These are phyloP conservation scores for Haemorhous mexicanus DNA, from an alignment of 2,113 vertebrate species.

Conservation along the genomic window DNA sequence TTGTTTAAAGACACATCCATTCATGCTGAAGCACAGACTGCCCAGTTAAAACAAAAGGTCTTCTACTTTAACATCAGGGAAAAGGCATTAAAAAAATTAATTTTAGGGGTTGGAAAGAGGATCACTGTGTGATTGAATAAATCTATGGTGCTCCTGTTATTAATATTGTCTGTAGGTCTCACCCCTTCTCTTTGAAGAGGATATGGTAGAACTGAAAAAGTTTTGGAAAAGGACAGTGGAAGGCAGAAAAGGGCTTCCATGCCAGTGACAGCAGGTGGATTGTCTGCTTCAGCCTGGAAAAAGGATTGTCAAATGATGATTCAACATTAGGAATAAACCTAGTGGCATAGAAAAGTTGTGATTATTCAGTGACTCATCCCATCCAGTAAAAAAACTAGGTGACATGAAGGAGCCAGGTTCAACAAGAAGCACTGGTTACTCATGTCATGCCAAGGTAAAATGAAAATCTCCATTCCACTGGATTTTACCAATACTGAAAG, in stretches of 20 bases:
- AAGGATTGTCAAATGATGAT: background rate
- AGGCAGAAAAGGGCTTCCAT: background rate
- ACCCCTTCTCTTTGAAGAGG: background rate
- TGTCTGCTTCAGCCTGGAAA: background rate
- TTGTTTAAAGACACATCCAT: background rate
- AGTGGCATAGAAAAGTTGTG: background rate
- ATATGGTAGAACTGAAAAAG: background rate
- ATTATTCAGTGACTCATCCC: background rate
- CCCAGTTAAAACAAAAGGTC: background rate
- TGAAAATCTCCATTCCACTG: background rate
- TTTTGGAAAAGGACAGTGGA: background rate
- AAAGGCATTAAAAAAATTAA: background rate
- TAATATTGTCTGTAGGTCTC: background rate
- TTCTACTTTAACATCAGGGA: background rate
- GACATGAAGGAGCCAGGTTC: background rate
- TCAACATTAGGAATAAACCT: background rate
- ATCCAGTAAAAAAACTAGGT: background rate
- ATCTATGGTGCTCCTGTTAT: background rate
- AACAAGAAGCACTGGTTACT: background rate
- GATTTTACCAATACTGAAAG: background rate
- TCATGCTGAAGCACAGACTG: background rate
- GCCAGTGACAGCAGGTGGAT: background rate
- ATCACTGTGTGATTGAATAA: background rate
- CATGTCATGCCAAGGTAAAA: accelerated
- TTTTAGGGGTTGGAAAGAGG: background rate